phyloP scores from a whole-genome alignment of 2,888 invertebrate species.

The Mythimna impura region DNA sequence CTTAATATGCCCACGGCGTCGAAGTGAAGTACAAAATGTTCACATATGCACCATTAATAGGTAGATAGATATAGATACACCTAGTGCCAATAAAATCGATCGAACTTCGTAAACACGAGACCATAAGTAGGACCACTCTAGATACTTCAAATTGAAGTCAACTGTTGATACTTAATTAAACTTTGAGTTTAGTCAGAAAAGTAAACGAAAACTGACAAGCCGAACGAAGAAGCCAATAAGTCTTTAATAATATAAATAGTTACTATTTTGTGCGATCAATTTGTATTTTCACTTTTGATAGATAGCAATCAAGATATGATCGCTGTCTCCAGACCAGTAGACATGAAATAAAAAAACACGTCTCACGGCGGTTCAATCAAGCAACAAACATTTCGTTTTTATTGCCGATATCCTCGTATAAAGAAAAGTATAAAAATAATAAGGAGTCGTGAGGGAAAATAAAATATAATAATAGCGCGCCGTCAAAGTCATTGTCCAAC shows the following conservation, averaged over 20 bases:
- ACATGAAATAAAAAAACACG: conserved; percentile 76
- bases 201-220: conserved; percentile 9
- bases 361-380: conserved; percentile 83
- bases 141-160: conserved; percentile 14
- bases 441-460: conserved; percentile 84
- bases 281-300: conserved; percentile 46
- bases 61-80: conserved; percentile 9
- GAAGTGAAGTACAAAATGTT: conserved; percentile 27
- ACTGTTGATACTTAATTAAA: conserved; percentile 31
- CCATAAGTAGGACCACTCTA: conserved; percentile 1
- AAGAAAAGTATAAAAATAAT: conserved; percentile 88
- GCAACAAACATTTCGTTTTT: conserved; percentile 85
- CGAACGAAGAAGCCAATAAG: conserved; percentile 20
- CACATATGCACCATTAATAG: conserved; percentile 22
- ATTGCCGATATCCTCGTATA: conserved; percentile 85
- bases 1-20: conserved; percentile 43
- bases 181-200: conserved; percentile 26
- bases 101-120: conserved; percentile 14
- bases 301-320: conserved; percentile 52
- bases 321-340: conserved; percentile 50
- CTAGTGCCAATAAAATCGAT: conserved; percentile 44
- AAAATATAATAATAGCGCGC: conserved; percentile 85
- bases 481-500: conserved; percentile 80
- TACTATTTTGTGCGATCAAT: conserved; percentile 25
- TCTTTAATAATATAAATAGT: conserved; percentile 8